Conservation (phyloP, 2,888 invertebrate species). For the Xanthorhoe designata region DNA sequence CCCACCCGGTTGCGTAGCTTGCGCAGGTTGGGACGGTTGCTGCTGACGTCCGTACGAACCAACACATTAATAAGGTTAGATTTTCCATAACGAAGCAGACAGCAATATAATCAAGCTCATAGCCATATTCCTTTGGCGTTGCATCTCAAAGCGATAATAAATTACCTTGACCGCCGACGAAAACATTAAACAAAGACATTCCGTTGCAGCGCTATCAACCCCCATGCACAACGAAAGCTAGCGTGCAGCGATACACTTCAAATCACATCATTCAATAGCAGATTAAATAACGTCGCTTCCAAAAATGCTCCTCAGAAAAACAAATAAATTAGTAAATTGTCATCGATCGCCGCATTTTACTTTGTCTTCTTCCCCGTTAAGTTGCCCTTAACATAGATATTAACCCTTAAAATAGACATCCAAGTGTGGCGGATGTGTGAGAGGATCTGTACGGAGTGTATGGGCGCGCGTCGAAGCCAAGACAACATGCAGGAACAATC, state of each 20-base stretch:
- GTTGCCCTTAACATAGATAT: constrained; percentile 41
- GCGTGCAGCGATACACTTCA: constrained; percentile 83
- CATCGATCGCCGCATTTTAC: constrained; percentile 45
- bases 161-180: constrained; percentile 77
- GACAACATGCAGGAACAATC: constrained; percentile 83
- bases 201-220: constrained; percentile 80
- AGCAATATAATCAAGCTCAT: constrained; percentile 80
- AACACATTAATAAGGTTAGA: constrained; percentile 86
- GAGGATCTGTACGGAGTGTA: constrained; percentile 56
- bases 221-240: constrained; percentile 86
- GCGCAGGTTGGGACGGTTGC: constrained; percentile 85
- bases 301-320: constrained; percentile 68
- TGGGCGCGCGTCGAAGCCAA: constrained; percentile 79
- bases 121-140: constrained; percentile 78
- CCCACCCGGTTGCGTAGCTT: constrained; percentile 83
- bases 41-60: constrained; percentile 86
- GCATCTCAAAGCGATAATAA: constrained; percentile 78
- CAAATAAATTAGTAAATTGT: constrained; percentile 57
- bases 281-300: constrained; percentile 65
- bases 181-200: constrained; percentile 73
- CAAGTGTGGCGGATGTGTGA: constrained; percentile 67
- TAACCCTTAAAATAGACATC: constrained; percentile 52
- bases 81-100: constrained; percentile 83
- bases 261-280: constrained; percentile 77
- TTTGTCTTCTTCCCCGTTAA: constrained; percentile 49